These are phyloP conservation scores for Cebidichthys violaceus DNA, from an alignment of 2,113 vertebrate genomes.

Conservation along the genomic window DNA sequence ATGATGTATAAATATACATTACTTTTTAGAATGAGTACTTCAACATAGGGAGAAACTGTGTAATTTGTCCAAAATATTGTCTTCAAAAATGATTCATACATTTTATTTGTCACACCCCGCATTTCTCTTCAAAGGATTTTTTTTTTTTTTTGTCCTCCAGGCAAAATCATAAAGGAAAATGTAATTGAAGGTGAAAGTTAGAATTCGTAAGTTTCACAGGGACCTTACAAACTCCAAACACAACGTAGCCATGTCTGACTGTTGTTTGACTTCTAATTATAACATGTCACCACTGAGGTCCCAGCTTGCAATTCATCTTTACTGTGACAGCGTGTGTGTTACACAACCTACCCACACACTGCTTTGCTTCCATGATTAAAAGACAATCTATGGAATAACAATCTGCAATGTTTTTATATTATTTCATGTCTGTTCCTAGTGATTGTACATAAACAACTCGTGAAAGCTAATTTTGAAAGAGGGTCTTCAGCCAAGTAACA, in stretches of 20 bases:
- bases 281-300: background rate
- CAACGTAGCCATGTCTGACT: background rate
- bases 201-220: background rate
- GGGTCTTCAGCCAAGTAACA: background rate
- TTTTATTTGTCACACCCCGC: background rate
- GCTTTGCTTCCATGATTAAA: background rate
- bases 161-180: background rate
- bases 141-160: background rate
- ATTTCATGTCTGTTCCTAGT: background rate
- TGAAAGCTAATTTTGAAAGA: background rate
- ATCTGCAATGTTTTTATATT: background rate
- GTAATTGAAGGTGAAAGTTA: background rate
- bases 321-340: background rate
- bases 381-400: background rate
- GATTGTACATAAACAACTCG: background rate
- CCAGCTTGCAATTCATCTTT: background rate
- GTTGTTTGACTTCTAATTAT: no score
- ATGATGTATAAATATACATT: background rate
- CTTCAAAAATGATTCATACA: background rate
- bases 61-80: slow-evolving; percentile 4
- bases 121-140: slow-evolving; percentile 13
- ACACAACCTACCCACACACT: background rate
- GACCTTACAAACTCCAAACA: background rate
- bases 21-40: background rate
- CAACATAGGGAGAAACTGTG: background rate